phyloP scores from a whole-genome alignment of 2,113 vertebrate genomes.

The Myodes glareolus region DNA sequence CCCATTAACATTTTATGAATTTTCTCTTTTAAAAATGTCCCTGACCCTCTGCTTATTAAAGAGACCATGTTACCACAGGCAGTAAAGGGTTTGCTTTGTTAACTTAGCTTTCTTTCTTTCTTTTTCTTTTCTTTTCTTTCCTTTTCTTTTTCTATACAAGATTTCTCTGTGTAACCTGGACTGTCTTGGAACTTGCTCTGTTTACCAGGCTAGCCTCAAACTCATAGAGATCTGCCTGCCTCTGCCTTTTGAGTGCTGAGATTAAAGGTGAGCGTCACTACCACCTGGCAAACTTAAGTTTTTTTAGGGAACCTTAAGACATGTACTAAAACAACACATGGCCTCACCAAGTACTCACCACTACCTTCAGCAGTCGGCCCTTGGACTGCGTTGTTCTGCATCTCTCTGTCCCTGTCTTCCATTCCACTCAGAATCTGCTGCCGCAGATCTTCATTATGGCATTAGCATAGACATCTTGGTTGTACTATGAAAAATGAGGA shows the following conservation, averaged over 20 bases:
- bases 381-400: neutral
- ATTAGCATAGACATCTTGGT: neutral
- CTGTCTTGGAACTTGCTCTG: neutral
- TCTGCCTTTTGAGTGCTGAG: neutral
- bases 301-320: neutral
- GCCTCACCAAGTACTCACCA: too few species aligned
- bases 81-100: neutral
- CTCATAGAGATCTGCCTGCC: neutral
- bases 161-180: neutral
- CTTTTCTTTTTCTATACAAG: neutral
- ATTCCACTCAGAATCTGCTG: neutral
- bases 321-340: rapidly evolving
- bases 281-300: neutral
- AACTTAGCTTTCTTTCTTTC: neutral
- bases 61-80: neutral
- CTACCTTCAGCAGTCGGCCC: neutral
- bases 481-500: neutral
- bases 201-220: neutral
- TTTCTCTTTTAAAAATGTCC: neutral
- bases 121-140: too few species aligned
- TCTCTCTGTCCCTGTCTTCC: neutral
- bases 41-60: neutral
- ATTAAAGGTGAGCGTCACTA: too few species aligned
- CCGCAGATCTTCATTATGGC: neutral
- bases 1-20: neutral